These are phyloP conservation scores for Lepidochitona cinerea DNA, from an alignment of 2,888 invertebrate genomes.

Conservation along the genomic window DNA sequence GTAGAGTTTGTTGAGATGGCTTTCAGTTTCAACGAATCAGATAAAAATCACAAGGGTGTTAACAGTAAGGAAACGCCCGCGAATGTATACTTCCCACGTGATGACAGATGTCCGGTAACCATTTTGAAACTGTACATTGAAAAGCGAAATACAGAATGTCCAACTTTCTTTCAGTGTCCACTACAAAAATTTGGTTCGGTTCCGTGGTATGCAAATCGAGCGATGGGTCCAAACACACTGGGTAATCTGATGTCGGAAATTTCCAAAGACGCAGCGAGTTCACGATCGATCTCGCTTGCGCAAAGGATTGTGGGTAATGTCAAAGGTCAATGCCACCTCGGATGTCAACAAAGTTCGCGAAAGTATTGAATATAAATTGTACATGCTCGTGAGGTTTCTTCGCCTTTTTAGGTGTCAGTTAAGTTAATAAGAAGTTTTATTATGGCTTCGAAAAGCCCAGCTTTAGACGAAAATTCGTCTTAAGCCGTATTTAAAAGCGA, in stretches of 20 bases:
- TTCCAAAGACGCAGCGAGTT: neutral
- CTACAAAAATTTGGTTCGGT: neutral
- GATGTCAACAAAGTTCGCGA: too few species aligned
- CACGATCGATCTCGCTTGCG: too few species aligned
- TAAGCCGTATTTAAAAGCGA: too few species aligned
- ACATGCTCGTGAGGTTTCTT: too few species aligned
- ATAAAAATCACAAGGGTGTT: neutral
- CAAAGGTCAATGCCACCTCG: too few species aligned
- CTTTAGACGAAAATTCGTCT: too few species aligned
- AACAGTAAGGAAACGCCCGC: neutral
- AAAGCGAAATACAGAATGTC: neutral
- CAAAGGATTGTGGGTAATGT: too few species aligned
- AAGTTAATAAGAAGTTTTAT: too few species aligned
- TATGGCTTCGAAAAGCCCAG: too few species aligned
- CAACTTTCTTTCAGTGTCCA: neutral
- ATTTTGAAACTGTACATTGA: neutral
- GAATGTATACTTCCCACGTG: neutral
- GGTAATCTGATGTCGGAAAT: neutral
- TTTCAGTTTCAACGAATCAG: too few species aligned
- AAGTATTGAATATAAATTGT: too few species aligned
- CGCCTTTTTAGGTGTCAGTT: too few species aligned
- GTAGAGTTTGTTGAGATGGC: neutral
- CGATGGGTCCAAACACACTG: neutral
- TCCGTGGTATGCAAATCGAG: neutral
- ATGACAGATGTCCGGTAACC: neutral